Conservation (phyloP, 2,888 invertebrate species). For the Rotaria sp. region DNA sequence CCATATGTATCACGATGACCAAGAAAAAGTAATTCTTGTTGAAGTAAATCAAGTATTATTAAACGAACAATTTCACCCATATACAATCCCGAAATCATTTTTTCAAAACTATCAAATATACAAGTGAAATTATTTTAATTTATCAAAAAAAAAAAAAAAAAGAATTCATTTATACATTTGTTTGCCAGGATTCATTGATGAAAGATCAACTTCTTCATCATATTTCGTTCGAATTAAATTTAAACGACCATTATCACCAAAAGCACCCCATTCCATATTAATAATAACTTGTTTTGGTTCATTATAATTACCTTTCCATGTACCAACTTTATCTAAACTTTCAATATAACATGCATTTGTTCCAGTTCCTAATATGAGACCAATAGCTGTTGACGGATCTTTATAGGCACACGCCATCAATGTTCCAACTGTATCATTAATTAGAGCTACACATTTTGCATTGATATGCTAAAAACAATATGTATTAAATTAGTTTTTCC, state of each 20-base stretch:
- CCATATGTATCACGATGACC: constrained; percentile 38
- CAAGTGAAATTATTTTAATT: too few relatives aligned
- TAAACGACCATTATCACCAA: constrained; percentile 79
- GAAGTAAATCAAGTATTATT: constrained; percentile 38
- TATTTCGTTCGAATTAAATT: constrained; percentile 72
- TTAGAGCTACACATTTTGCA: constrained; percentile 83
- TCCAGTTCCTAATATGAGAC: constrained; percentile 82
- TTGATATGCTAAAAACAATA: constrained; percentile 66
- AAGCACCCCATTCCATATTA: constrained; percentile 95
- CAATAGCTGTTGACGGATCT: constrained; percentile 82
- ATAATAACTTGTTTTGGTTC: constrained; percentile 67
- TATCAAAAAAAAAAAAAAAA: background rate
- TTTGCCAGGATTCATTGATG: constrained; percentile 67
- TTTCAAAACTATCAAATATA: constrained; percentile 40
- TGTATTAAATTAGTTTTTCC: background rate
- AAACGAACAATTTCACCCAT: constrained; percentile 41
- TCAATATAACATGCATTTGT: constrained; percentile 93
- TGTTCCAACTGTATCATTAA: constrained; percentile 94
- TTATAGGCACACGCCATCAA: constrained; percentile 97
- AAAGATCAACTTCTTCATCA: constrained; percentile 71
- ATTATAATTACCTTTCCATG: constrained; percentile 64
- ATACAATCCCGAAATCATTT: constrained; percentile 41
- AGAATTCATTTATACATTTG: constrained; percentile 61
- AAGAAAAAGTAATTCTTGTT: constrained; percentile 40
- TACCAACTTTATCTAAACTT: constrained; percentile 70